phyloP scores from a whole-genome alignment of 2,797 vertebrate genomes.

The Tinamus major region DNA sequence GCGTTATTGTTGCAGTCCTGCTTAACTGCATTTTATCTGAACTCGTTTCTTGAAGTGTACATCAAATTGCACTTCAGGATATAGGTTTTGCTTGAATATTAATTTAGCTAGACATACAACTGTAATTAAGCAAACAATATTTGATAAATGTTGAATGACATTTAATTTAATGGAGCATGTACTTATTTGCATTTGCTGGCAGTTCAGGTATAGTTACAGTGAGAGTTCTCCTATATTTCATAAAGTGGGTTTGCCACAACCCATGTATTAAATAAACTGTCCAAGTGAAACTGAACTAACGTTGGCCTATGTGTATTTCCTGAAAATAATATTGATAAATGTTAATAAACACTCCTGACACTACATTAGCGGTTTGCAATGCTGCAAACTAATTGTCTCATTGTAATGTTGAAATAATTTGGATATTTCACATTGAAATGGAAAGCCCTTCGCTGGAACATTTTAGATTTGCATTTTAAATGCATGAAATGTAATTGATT shows the following conservation, averaged over 20 bases:
- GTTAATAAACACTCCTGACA: slow-evolving; percentile 81
- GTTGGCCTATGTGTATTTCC: slow-evolving; percentile 87
- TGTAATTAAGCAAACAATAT: slow-evolving; percentile 88
- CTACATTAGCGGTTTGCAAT: slow-evolving; percentile 82
- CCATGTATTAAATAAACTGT: slow-evolving; percentile 87
- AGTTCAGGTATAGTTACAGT: slow-evolving; percentile 88
- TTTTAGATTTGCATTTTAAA: slow-evolving; percentile 90
- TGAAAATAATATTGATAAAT: slow-evolving; percentile 83
- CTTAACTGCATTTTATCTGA: slow-evolving; percentile 87
- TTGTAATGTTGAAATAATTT: slow-evolving; percentile 89
- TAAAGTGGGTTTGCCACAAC: slow-evolving; percentile 87
- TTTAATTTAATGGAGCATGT: slow-evolving; percentile 99
- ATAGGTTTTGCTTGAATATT: slow-evolving; percentile 92
- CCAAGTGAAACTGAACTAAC: slow-evolving; percentile 84
- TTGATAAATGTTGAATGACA: slow-evolving; percentile 93
- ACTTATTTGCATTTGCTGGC: slow-evolving; percentile 91
- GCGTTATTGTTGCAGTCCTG: slow-evolving; percentile 89
- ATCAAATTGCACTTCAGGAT: slow-evolving; percentile 90
- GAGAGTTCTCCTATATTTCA: slow-evolving; percentile 89
- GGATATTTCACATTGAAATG: slow-evolving; percentile 91
- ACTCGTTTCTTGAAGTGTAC: slow-evolving; percentile 89
- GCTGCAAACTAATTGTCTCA: slow-evolving; percentile 84
- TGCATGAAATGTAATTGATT: slow-evolving; percentile 90
- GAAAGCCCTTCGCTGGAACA: slow-evolving; percentile 86
- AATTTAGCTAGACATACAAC: slow-evolving; percentile 87